Conservation (phyloP, 1,140 invertebrate genomes). For the Diorhabda sublineata region DNA sequence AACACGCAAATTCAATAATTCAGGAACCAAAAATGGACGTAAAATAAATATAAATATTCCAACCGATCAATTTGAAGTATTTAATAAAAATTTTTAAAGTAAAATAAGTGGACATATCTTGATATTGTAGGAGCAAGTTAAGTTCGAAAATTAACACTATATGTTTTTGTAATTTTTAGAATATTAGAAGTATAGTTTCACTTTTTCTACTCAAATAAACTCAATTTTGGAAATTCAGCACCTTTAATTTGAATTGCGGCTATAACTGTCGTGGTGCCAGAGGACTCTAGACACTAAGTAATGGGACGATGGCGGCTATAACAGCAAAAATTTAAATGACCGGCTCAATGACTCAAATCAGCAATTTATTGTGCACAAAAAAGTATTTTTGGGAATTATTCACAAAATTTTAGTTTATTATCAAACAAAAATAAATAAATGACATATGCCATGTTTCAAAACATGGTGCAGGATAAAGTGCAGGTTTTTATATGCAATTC, state of each 20-base stretch:
- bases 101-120: too few species aligned
- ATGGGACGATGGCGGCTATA: not conserved
- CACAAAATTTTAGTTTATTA: not conserved
- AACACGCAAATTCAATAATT: too few species aligned
- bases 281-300: constrained; percentile 13
- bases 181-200: constrained; percentile 19
- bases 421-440: not conserved
- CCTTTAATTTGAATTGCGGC: constrained; percentile 3
- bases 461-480: not conserved
- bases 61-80: too few species aligned
- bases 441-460: not conserved
- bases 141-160: constrained; percentile 18
- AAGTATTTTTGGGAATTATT: not conserved
- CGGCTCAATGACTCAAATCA: too few species aligned
- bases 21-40: too few species aligned
- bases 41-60: too few species aligned
- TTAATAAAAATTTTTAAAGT: too few species aligned
- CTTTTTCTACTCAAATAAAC: constrained; percentile 9
- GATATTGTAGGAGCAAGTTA: constrained; percentile 7
- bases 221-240: not conserved
- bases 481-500: constrained; percentile 5
- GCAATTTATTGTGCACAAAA: not conserved
- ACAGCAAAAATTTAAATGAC: too few species aligned
- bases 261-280: constrained; percentile 7
- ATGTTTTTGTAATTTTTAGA: constrained; percentile 19